Evolutionary conservation across 2,797 vertebrate species (phyloP).

Genomic region (Neopelma chrysocephalum): DNA sequence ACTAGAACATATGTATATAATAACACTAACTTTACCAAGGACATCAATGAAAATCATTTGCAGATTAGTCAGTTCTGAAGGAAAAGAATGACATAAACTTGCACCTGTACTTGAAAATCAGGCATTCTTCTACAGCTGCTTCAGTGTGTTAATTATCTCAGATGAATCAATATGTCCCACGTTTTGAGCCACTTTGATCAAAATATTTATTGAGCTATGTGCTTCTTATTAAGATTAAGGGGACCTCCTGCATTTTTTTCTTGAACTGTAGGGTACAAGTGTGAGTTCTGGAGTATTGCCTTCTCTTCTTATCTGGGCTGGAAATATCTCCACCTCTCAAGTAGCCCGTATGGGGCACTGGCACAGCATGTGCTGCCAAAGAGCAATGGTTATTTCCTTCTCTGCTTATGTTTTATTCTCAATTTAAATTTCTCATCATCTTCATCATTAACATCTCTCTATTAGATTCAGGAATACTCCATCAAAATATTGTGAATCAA

Average conservation of each 20-base stretch:
- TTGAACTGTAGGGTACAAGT: not conserved
- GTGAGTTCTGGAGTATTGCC: not conserved
- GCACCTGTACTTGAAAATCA: not conserved
- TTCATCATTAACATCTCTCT: not conserved
- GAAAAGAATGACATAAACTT: not conserved
- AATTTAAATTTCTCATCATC: not conserved
- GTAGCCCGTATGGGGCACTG: rapidly evolving
- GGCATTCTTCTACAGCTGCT: not conserved
- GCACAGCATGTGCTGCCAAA: not conserved
- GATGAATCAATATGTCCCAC: not conserved
- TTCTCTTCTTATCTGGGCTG: not conserved
- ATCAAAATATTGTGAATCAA: not conserved
- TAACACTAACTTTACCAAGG: not conserved
- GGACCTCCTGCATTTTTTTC: not conserved
- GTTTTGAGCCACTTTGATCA: not conserved
- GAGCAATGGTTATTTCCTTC: not conserved
- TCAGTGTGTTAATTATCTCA: not conserved
- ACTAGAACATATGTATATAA: not conserved
- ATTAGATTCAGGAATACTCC: not conserved
- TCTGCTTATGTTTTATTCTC: not conserved
- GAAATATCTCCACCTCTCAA: not conserved
- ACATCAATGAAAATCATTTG: not conserved
- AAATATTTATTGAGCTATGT: not conserved
- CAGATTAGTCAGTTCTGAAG: not conserved
- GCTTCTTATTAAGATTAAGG: not conserved